Base-by-base conservation (phyloP, 2,888 invertebrate genomes). In the Nowickia ferox region DNA sequence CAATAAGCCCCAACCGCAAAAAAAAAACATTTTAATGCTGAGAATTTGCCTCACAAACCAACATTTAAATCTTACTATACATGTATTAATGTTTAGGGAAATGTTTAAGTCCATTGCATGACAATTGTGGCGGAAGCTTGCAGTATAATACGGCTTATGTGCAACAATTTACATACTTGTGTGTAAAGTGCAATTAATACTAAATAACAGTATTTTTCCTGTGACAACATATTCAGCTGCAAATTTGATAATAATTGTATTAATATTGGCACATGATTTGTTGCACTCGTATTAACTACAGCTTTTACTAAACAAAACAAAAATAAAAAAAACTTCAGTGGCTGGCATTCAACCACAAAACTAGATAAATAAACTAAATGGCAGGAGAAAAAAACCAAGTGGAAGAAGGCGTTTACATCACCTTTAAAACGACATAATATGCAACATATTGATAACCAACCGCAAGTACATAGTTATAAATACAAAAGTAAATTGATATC, bases 401-500 rank as follows among this genome's bases (percentile, higher is more conserved):
- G 17, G 9, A 76, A 76, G 38, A 66, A 76, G 79, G 68, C 78
- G 48, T 75, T 69, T 68, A 46, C 30, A 71, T 51, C 75, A 71
- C 44, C 44, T 76, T 15, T 71, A 51, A 68, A 42, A 65, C 53
- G 75, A 68, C 30, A 65, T 22, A 69, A 48, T 76, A 15, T 19
- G 13, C 61, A 48, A 72, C 59, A 76, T 44, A 66, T 76, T 44
- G 65, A 76, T 55, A 63, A 46, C 9, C 9, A 44, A 77, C 78
- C 81, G 38, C 81, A 81, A 66, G 11, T 30, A 30, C 2, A 30
- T 61, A 13, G 22, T n/a, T 19, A 19, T 17, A 55, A 63, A 44
- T 68, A n/a, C 19, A 13, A 42, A 72, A 44, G 84, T 77, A 82
- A 85, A 55, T 44, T 81, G 55, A 85, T 72, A 85, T 66, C 59